phyloP scores from a whole-genome alignment of 1,140 invertebrate genomes.

The Streblospio benedicti region DNA sequence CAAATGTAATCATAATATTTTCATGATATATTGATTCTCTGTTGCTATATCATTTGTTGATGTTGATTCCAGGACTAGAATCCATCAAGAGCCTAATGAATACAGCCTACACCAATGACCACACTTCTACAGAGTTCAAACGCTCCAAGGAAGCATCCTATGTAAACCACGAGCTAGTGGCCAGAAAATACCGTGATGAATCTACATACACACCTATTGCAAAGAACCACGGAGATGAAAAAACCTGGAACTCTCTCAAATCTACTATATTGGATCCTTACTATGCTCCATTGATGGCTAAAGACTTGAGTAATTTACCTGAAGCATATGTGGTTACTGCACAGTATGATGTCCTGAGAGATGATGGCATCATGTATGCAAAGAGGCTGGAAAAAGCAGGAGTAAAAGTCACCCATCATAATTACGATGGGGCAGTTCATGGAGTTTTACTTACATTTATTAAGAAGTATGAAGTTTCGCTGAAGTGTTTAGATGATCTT shows the following conservation, averaged over 20 bases:
- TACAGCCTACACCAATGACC: conserved; percentile 25
- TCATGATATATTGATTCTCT: background rate
- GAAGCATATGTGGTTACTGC: conserved; percentile 12
- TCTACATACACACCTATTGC: background rate
- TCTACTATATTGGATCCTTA: conserved; percentile 11
- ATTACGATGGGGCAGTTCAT: conserved; percentile 34
- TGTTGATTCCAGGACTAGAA: background rate
- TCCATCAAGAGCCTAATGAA: background rate
- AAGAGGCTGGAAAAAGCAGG: conserved; percentile 25
- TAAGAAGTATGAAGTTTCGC: too few relatives aligned
- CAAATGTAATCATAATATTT: background rate
- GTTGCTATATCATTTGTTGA: too few relatives aligned
- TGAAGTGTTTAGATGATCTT: too few relatives aligned
- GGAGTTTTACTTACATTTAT: too few relatives aligned
- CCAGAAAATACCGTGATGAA: conserved; percentile 17
- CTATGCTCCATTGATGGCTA: conserved; percentile 18
- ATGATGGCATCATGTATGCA: conserved; percentile 19
- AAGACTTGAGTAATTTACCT: conserved; percentile 10
- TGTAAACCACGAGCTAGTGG: conserved; percentile 24
- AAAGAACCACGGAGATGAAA: conserved; percentile 9
- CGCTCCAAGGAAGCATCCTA: conserved; percentile 15
- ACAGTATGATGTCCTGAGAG: conserved; percentile 18
- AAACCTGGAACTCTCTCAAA: conserved; percentile 7
- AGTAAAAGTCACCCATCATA: conserved; percentile 27
- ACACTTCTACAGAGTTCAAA: conserved; percentile 22